A percentile compares a stretch with the other conserved stretches of the same genome.
These are phyloP conservation scores for Chaetorhynchus papuensis DNA, from an alignment of 2,113 vertebrate genomes.

Conservation along the genomic window DNA sequence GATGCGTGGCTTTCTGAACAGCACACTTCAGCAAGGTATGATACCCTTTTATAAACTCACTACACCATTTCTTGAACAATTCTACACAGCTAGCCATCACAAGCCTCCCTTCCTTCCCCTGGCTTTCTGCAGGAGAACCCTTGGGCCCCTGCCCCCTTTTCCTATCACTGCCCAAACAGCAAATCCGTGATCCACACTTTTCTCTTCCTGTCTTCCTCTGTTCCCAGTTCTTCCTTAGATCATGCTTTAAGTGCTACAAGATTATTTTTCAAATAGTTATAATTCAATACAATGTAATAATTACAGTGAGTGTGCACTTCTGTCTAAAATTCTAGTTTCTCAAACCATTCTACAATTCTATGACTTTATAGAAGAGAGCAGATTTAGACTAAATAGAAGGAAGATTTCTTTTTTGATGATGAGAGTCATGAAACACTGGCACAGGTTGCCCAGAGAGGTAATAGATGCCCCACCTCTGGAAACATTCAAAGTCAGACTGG, in stretches of 20 bases:
- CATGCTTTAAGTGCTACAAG: background rate
- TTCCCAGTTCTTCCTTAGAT: background rate
- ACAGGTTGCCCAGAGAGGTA: background rate
- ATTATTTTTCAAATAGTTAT: background rate
- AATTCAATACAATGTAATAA: background rate
- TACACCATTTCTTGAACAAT: background rate
- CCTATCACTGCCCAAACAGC: background rate
- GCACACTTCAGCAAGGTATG: background rate
- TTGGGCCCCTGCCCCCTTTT: background rate
- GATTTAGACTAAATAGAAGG: background rate
- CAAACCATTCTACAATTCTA: background rate
- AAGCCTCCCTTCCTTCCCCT: background rate
- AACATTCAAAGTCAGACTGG: background rate
- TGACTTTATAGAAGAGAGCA: background rate
- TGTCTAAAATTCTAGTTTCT: background rate
- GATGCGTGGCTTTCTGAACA: background rate
- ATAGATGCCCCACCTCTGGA: background rate
- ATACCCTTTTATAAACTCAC: background rate
- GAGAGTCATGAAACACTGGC: background rate
- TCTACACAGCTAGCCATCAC: background rate
- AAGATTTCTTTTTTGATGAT: background rate
- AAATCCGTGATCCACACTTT: background rate
- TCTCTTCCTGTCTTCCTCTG: background rate
- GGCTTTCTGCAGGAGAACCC: background rate
- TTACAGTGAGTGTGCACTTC: background rate